Evolutionary conservation across 2,888 invertebrate genomes (phyloP).

Genomic region (Volucella zonaria): DNA sequence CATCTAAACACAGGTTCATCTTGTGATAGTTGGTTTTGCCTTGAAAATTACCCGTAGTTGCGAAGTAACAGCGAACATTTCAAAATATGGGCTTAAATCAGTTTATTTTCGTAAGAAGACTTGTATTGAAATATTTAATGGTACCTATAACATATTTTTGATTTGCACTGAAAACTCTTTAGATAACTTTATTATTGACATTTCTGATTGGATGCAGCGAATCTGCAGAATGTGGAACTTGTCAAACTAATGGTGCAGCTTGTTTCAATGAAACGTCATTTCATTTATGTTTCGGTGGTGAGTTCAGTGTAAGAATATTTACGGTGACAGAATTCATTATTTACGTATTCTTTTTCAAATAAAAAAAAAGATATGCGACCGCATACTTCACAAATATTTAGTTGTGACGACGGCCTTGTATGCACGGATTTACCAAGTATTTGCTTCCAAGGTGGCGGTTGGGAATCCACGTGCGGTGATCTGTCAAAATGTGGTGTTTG

Average conservation of each 20-base stretch:
- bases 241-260: constrained; percentile 78
- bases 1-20: constrained; percentile 1
- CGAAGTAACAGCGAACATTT: neutral
- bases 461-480: constrained; percentile 78
- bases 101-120: constrained; percentile 7
- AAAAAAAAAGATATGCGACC: constrained; percentile 72
- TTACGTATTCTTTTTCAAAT: neutral
- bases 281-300: constrained; percentile 78
- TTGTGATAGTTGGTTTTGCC: neutral
- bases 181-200: constrained; percentile 12
- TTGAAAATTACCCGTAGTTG: neutral
- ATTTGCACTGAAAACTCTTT: no score
- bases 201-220: neutral
- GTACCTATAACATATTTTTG: neutral
- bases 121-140: neutral
- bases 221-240: constrained; percentile 76
- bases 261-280: constrained; percentile 79
- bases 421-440: constrained; percentile 78
- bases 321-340: no score
- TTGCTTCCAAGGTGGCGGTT: constrained; percentile 79
- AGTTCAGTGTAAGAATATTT: constrained; percentile 1
- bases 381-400: constrained; percentile 76
- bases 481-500: constrained; percentile 78
- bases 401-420: constrained; percentile 78
- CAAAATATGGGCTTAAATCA: neutral